A percentile compares a stretch with the other conserved stretches of the same genome.
Conservation (phyloP, 2,888 invertebrate species). For the Cynaeus angustus region DNA sequence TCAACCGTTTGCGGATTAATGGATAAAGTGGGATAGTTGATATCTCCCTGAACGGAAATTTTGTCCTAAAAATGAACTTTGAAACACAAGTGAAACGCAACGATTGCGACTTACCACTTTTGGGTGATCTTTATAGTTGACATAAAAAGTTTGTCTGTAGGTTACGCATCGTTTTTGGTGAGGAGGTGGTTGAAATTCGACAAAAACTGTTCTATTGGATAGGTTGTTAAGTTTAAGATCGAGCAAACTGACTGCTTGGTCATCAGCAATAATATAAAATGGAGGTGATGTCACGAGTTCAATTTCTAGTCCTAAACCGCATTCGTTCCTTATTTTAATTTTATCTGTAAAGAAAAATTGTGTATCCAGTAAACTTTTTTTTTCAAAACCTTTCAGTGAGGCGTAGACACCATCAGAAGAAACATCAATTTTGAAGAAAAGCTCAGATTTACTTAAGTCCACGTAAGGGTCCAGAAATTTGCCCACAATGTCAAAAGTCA, state of each 20-base stretch:
- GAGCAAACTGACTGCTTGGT: conserved; percentile 23
- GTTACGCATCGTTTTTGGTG: conserved; percentile 60
- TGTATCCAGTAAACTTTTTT: background rate
- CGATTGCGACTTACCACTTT: conserved; percentile 64
- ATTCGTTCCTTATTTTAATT: conserved; percentile 72
- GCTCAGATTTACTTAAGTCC: conserved; percentile 71
- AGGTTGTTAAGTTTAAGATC: conserved; percentile 33
- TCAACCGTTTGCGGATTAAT: conserved; percentile 75
- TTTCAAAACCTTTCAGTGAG: conserved; percentile 14
- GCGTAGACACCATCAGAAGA: conserved; percentile 52
- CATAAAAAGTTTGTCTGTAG: conserved; percentile 60
- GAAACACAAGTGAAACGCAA: background rate
- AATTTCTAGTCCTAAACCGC: conserved; percentile 33
- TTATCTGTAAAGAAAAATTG: conserved; percentile 69
- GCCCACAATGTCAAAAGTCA: conserved; percentile 73
- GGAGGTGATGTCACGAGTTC: conserved; percentile 29
- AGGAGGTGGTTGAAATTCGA: conserved; percentile 57
- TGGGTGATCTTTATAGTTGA: conserved; percentile 70
- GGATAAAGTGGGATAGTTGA: conserved; percentile 81
- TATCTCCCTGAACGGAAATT: conserved; percentile 77
- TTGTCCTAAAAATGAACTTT: conserved; percentile 74
- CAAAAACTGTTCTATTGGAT: conserved; percentile 25
- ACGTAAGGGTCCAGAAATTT: conserved; percentile 77
- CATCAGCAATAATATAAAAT: conserved; percentile 35
- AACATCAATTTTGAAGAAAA: conserved; percentile 74